Base-by-base conservation (phyloP, 2,888 invertebrate species). In the Heliconius cydno region DNA sequence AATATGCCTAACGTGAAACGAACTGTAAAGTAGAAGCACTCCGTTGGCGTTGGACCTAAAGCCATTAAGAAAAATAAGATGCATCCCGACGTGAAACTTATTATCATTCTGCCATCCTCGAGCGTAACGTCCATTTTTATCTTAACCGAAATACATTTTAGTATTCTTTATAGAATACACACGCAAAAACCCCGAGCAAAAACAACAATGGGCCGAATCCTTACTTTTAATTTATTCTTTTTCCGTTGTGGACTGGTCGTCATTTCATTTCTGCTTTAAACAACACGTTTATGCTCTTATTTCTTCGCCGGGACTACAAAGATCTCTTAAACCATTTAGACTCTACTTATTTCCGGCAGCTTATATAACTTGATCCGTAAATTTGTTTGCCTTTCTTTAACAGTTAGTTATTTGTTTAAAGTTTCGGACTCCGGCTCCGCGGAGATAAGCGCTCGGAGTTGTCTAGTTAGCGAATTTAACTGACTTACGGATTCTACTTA, bases 241-340 rank as follows among this genome's bases (percentile, higher is more conserved):
- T 90, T 91, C 87, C 87, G 88, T 87, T 81, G 86, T 86, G 86
- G 85, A 87, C 87, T 90, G 89, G 90, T 90, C 90, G 90, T 91
- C 91, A 91, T 91, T 92, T 90, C 86, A 89, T 91, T 91, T 89
- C 52, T 88, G 87, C 86, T 87, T 88, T 89, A 87, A 89, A 88
- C 88, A 90, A 92, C 91, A 91, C 88, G 90, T 88, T 90, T 91
- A 90, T 90, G 90, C 90, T 92, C 91, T 94, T 92, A 92, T 90
- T 90, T 86, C 86, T 86, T 86, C 86, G 83, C 83, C 83, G 86
- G 85, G 86, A 84, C 84, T 83, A 80, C 82, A 82, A 87, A 85
- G 87, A 86, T 85, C 87, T 87, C 85, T 86, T 86, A 85, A 87
- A 86, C 79, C 86, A 85, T 84, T 86, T 85, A 86, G 85, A 83